Evolutionary conservation across 2,888 invertebrate species (phyloP), one percentile per base, ranked within the genome.

Genomic region (Plutella xylostella): DNA sequence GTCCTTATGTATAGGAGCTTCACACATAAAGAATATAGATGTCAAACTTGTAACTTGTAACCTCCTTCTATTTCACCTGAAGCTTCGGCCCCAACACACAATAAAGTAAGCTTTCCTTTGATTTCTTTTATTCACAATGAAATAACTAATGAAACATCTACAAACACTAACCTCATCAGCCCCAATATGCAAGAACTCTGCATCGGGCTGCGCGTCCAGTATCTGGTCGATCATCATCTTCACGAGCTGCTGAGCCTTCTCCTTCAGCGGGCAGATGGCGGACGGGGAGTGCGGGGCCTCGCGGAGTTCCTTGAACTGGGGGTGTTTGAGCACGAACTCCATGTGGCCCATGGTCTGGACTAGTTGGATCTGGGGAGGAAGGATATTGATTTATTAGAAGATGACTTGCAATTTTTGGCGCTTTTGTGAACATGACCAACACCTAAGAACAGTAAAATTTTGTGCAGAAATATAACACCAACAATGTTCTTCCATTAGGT

Each of bases 261-360:
- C 83, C 51, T 87, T 85, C 5, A 89, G 88, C 0, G 93, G 93
- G 60, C 93, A 93, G 53, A 93, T 86, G 48, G 91, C 92, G 60
- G 89, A 89, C 0, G 91, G 90, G 54, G 88, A 89, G 1, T 66
- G 71, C 42, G 83, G 85, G 1, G 87, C 85, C 72, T 94, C 94
- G 7, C 93, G 74, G 9, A 93, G 67, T 12, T 80, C 72, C 17
- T 79, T 65, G 80, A 89, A 92, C 52, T 87, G 78, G 9, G 88
- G 86, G 52, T 92, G 89, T 63, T 94, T 94, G 44, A 94, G 71
- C 0, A 92, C 89, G 77, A 90, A 94, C 82, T 95, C 95, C 83
- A 94, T 85, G 70, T 95, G 94, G 0, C 94, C 94, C 60, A 95
- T 92, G 0, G 93, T 92, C 76, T 94, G 95, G n/a, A 95, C 86